Percentiles rank a stretch among this genome's conserved stretches.
Conservation (phyloP, 2,888 invertebrate species). For the Drosophila parthenogenetica region DNA sequence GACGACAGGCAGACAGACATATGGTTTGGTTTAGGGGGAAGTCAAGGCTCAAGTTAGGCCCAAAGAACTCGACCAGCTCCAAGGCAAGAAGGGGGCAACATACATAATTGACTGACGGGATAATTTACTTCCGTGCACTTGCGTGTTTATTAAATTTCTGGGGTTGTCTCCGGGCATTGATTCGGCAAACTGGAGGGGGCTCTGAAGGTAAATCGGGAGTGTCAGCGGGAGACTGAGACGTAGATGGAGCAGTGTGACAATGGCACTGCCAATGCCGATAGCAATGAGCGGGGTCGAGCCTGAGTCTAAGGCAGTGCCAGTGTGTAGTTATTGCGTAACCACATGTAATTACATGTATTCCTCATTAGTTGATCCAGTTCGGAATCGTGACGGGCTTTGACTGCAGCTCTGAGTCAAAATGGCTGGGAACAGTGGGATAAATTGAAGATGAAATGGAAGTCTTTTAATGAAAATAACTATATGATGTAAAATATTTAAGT, state of each 20-base stretch:
- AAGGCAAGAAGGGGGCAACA: slow-evolving; percentile 37
- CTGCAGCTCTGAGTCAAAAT: slow-evolving; percentile 3
- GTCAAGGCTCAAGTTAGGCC: slow-evolving; percentile 9
- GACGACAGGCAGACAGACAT: slow-evolving; percentile 37
- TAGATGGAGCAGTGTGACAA: slow-evolving; percentile 38
- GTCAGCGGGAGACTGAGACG: neutral
- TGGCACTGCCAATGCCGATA: slow-evolving; percentile 46
- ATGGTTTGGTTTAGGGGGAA: neutral
- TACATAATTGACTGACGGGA: slow-evolving; percentile 75
- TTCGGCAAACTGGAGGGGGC: slow-evolving; percentile 34
- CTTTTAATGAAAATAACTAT: neutral
- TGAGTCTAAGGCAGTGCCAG: neutral
- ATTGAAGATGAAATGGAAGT: neutral
- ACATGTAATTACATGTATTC: slow-evolving; percentile 74
- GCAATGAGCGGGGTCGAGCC: slow-evolving; percentile 27
- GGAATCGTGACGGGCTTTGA: slow-evolving; percentile 61
- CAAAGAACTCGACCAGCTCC: slow-evolving; percentile 13
- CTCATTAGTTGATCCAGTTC: slow-evolving; percentile 68
- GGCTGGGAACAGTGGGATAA: slow-evolving; percentile 54
- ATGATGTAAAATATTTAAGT: too few species aligned
- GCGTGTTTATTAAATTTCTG: slow-evolving; percentile 81
- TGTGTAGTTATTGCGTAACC: slow-evolving; percentile 67
- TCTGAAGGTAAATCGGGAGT: neutral
- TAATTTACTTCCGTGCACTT: slow-evolving; percentile 79
- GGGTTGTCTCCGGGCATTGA: slow-evolving; percentile 75